phyloP scores from a whole-genome alignment of 2,888 invertebrate species.

The Lamellibrachia columna region DNA sequence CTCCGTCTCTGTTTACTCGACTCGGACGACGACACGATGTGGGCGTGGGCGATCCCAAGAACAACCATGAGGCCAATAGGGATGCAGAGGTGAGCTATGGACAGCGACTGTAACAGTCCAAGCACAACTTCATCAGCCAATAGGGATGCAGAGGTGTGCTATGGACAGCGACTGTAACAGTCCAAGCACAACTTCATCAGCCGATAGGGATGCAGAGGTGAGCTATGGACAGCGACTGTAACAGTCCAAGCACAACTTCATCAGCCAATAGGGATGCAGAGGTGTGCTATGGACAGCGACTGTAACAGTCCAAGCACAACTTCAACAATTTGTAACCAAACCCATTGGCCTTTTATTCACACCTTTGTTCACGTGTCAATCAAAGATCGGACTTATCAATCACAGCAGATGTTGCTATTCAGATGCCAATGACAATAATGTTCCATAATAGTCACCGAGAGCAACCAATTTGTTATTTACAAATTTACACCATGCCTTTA shows the following conservation, averaged over 20 bases:
- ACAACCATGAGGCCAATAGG: conserved; percentile 79
- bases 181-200: not conserved
- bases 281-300: conserved; percentile 68
- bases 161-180: conserved; percentile 54
- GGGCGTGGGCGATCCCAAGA: conserved; percentile 81
- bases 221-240: conserved; percentile 56
- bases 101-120: conserved; percentile 50
- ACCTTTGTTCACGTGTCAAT: too few relatives aligned
- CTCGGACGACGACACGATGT: conserved; percentile 70
- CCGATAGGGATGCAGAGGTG: conserved; percentile 79
- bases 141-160: conserved; percentile 69
- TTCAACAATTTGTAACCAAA: too few relatives aligned
- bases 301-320: conserved; percentile 37
- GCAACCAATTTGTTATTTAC: too few relatives aligned
- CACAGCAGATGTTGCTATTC: too few relatives aligned
- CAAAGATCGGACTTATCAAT: too few relatives aligned
- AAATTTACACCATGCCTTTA: too few relatives aligned
- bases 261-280: conserved; percentile 54
- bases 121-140: not conserved
- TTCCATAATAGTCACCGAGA: too few relatives aligned
- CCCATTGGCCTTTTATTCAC: too few relatives aligned
- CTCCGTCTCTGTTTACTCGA: not conserved
- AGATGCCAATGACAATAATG: too few relatives aligned
- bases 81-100: conserved; percentile 73
- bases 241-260: not conserved